A percentile compares a stretch with the other conserved stretches of the same genome.
Conservation (phyloP, 2,888 invertebrate species). For the Luffia ferchaultella region DNA sequence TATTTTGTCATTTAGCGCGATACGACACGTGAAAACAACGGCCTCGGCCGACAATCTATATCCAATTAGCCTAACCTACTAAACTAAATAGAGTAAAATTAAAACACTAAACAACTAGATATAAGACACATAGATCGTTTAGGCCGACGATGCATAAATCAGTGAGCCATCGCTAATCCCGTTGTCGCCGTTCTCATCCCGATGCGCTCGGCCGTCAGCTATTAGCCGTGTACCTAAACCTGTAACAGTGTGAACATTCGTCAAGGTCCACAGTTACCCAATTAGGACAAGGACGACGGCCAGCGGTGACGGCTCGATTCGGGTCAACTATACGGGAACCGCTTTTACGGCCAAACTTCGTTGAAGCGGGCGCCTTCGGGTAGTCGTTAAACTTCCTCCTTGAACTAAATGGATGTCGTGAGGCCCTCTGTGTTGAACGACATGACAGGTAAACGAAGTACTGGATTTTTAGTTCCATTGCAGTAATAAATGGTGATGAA, state of each 20-base stretch:
- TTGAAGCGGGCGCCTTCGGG: neutral
- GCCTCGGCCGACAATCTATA: no score
- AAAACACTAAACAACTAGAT: no score
- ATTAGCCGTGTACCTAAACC: neutral
- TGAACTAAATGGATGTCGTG: neutral
- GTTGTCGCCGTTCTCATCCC: neutral
- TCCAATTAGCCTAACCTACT: no score
- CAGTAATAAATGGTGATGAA: no score
- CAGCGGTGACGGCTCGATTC: neutral
- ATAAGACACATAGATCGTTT: no score
- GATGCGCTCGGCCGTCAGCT: no score
- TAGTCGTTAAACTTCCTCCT: neutral
- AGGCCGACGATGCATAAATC: neutral
- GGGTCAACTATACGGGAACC: neutral
- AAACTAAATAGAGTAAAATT: no score
- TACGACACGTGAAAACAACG: no score
- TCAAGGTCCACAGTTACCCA: neutral
- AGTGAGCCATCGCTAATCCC: neutral
- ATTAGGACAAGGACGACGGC: neutral
- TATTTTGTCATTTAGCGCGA: no score
- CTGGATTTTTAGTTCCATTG: no score
- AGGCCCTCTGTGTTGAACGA: no score
- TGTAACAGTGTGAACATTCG: neutral
- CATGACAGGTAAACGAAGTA: no score
- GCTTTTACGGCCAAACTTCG: neutral